Evolutionary conservation across 2,797 vertebrate genomes (phyloP).

Genomic region (Setipinna tenuifilis): DNA sequence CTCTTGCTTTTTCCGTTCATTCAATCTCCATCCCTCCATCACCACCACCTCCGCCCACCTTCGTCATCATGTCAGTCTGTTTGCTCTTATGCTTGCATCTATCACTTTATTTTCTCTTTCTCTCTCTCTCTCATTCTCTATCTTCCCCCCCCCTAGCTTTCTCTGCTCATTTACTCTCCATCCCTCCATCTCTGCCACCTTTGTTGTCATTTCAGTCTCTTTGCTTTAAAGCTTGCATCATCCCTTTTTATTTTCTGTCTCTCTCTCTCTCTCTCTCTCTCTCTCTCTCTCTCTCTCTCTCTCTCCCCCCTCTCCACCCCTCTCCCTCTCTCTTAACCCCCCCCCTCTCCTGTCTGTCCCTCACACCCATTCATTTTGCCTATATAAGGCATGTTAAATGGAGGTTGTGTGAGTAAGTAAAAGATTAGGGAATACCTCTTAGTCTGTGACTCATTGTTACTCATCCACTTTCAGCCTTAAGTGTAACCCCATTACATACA

Average conservation of each 20-base stretch:
- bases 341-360: not conserved
- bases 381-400: not conserved
- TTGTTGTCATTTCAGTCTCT: no score
- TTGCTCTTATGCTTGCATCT: not conserved
- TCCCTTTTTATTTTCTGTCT: not conserved
- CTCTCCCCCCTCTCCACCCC: not conserved
- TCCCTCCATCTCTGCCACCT: no score
- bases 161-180: no score
- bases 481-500: not conserved
- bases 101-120: no score
- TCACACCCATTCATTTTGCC: not conserved
- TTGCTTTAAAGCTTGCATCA: no score
- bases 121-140: no score
- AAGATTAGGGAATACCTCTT: not conserved
- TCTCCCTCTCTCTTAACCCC: not conserved
- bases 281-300: not conserved
- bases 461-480: not conserved
- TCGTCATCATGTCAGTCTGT: not conserved
- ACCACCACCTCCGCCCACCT: no score
- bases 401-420: not conserved
- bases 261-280: not conserved
- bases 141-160: no score
- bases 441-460: not conserved
- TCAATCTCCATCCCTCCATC: no score
- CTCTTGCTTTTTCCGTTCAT: no score